Conservation (phyloP, 1,140 invertebrate species). For the Bombus haemorrhoidalis region DNA sequence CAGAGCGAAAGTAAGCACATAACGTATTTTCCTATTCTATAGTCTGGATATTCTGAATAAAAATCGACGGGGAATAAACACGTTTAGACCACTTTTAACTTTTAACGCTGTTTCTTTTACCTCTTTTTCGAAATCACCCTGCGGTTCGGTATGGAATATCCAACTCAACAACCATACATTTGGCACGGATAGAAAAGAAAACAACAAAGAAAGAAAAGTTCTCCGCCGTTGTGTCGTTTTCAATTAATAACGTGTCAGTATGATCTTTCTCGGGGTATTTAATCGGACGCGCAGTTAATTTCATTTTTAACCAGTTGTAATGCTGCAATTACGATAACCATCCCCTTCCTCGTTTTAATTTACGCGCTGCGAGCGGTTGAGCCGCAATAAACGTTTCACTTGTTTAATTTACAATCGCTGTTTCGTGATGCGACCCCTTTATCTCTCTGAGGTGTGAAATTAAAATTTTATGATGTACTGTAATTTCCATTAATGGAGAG, state of each 20-base stretch:
- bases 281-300: constrained; percentile 39
- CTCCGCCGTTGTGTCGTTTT: constrained; percentile 34
- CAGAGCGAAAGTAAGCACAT: not conserved
- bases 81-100: not conserved
- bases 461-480: constrained; percentile 49
- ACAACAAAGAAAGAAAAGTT: not conserved
- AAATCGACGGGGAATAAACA: not conserved
- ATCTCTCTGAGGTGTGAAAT: constrained; percentile 44
- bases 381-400: constrained; percentile 45
- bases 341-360: constrained; percentile 39
- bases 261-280: constrained; percentile 32
- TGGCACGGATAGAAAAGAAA: too few species aligned
- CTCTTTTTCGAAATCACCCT: not conserved
- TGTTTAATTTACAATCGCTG: constrained; percentile 50
- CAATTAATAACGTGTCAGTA: constrained; percentile 34
- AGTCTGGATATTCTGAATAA: not conserved
- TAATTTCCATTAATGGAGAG: constrained; percentile 43
- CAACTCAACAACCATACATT: not conserved
- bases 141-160: too few species aligned
- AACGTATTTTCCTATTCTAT: not conserved
- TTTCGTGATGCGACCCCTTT: constrained; percentile 36
- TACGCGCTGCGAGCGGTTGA: not conserved
- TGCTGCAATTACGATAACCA: constrained; percentile 42
- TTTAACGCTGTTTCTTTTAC: not conserved
- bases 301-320: constrained; percentile 56